Evolutionary conservation across 2,888 invertebrate genomes (phyloP).

Genomic region (Lycophotia porphyrea): DNA sequence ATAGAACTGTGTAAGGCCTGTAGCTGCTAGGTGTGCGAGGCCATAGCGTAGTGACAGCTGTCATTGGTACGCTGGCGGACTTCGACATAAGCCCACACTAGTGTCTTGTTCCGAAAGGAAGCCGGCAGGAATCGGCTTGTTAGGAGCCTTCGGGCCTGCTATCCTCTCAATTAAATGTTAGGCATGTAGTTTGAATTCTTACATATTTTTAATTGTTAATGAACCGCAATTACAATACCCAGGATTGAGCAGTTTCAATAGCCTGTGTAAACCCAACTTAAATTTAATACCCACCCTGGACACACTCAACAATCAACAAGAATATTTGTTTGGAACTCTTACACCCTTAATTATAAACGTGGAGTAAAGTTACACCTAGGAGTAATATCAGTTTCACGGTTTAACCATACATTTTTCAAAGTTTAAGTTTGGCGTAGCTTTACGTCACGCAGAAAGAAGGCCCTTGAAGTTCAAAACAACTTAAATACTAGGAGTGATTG

Average conservation of each 20-base stretch:
- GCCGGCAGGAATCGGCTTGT: no score
- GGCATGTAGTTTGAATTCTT: no score
- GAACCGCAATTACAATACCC: background rate
- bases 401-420: background rate
- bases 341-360: background rate
- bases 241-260: no score
- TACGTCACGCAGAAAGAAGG: background rate
- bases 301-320: constrained; percentile 5
- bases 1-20: no score
- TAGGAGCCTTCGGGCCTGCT: no score
- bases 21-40: no score
- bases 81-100: no score
- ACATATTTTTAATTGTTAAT: no score
- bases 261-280: background rate
- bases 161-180: no score
- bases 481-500: background rate
- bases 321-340: constrained; percentile 6
- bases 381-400: background rate
- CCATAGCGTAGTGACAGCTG: no score
- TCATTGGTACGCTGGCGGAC: no score
- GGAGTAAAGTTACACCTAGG: background rate
- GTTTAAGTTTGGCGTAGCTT: background rate
- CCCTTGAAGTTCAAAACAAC: background rate
- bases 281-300: background rate
- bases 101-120: no score